These are phyloP conservation scores for Hyles lineata DNA, from an alignment of 2,888 invertebrate genomes.

Conservation along the genomic window DNA sequence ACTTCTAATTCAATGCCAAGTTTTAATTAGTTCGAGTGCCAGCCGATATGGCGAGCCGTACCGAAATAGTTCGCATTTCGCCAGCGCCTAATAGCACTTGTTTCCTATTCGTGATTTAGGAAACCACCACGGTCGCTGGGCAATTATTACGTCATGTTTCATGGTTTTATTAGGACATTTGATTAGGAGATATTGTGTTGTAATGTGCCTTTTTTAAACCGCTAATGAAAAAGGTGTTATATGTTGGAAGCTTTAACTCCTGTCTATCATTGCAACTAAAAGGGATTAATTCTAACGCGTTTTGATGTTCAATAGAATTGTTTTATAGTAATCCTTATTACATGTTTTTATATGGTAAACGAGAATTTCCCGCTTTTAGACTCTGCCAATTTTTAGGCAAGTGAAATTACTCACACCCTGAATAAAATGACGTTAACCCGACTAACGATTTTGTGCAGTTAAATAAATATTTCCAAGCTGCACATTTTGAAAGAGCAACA, in stretches of 20 bases:
- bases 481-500: not conserved
- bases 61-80: slow-evolving; percentile 24
- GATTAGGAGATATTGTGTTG: not conserved
- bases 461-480: not conserved
- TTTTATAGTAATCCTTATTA: no score
- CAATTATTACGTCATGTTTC: not conserved
- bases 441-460: no score
- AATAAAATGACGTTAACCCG: no score
- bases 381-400: no score
- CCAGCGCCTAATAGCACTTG: slow-evolving; percentile 4
- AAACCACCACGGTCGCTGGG: slow-evolving; percentile 8
- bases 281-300: no score
- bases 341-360: no score
- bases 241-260: no score
- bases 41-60: slow-evolving; percentile 19
- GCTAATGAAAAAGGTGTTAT: no score
- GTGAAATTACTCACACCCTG: no score
- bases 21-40: slow-evolving; percentile 28
- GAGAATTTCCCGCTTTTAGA: no score
- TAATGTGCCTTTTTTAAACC: not conserved
- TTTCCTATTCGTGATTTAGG: slow-evolving; percentile 29
- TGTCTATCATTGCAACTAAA: no score
- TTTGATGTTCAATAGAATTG: no score
- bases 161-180: not conserved
- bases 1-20: slow-evolving; percentile 29